Percentiles rank a stretch among this genome's conserved stretches.
Evolutionary conservation across 2,797 vertebrate species (phyloP).

Genomic region (Paguma larvata): DNA sequence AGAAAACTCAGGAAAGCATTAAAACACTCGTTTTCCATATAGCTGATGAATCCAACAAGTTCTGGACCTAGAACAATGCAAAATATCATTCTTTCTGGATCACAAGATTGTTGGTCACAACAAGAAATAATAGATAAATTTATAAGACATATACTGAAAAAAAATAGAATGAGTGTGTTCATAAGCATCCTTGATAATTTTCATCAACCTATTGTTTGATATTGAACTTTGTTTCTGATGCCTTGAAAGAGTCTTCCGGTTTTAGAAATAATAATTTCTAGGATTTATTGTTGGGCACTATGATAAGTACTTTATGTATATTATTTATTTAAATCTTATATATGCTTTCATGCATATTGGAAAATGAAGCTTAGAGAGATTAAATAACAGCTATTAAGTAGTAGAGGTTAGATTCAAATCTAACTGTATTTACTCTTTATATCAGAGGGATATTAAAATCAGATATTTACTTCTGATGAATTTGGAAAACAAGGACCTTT

Average conservation of each 20-base stretch:
- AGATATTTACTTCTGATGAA: neutral
- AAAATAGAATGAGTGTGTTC: neutral
- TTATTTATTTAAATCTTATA: neutral
- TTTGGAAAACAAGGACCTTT: neutral
- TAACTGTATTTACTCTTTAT: neutral
- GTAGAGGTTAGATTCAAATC: neutral
- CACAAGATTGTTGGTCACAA: neutral
- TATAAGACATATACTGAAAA: neutral
- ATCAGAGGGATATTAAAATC: neutral
- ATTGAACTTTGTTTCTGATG: conserved; percentile 15
- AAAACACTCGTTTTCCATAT: neutral
- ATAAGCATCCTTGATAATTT: neutral
- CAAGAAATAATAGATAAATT: neutral
- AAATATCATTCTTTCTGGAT: neutral
- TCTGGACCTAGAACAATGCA: neutral
- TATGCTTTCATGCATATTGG: neutral
- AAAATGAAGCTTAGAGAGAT: conserved; percentile 23
- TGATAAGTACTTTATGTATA: neutral
- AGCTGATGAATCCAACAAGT: neutral
- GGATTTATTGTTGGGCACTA: neutral
- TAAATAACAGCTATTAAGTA: neutral
- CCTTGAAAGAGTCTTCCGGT: neutral
- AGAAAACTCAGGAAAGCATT: conserved; percentile 1
- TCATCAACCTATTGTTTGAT: neutral
- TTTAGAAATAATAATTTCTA: conserved; percentile 17